Evolutionary conservation across 2,888 invertebrate genomes (phyloP).

Genomic region (Agrotis puta): DNA sequence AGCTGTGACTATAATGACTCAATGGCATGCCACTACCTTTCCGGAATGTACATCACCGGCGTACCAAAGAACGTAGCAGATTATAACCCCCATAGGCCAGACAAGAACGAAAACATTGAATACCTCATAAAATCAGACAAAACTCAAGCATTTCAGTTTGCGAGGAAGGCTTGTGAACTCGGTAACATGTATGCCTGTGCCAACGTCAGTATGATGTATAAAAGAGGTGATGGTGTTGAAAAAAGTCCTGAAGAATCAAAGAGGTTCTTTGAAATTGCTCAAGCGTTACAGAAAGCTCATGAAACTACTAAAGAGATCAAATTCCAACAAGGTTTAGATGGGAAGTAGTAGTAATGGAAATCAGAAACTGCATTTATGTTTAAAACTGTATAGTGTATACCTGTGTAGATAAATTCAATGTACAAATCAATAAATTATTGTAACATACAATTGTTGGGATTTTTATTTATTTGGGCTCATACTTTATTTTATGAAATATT

Average conservation of each 20-base stretch:
- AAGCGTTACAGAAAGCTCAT: slow-evolving; percentile 93
- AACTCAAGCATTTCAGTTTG: slow-evolving; percentile 94
- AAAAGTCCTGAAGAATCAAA: slow-evolving; percentile 93
- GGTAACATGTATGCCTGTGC: slow-evolving; percentile 97
- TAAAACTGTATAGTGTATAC: slow-evolving; percentile 37
- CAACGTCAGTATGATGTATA: slow-evolving; percentile 97
- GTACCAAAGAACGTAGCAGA: slow-evolving; percentile 91
- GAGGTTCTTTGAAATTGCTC: slow-evolving; percentile 93
- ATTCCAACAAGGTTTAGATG: slow-evolving; percentile 91
- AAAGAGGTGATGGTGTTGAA: slow-evolving; percentile 95
- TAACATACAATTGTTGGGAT: slow-evolving; percentile 24
- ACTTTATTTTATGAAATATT: background rate
- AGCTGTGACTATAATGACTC: slow-evolving; percentile 91
- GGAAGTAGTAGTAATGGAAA: slow-evolving; percentile 59
- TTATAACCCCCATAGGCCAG: slow-evolving; percentile 81
- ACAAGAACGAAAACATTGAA: slow-evolving; percentile 86
- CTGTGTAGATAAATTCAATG: slow-evolving; percentile 54
- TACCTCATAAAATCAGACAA: slow-evolving; percentile 92
- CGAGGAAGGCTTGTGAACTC: slow-evolving; percentile 95
- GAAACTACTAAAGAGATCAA: slow-evolving; percentile 88
- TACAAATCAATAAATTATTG: slow-evolving; percentile 64
- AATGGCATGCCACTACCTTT: slow-evolving; percentile 95
- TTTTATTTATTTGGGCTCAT: slow-evolving; percentile 1
- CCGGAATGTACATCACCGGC: slow-evolving; percentile 95
- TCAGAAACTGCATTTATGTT: slow-evolving; percentile 58